These are phyloP conservation scores for Orgyia antiqua DNA, from an alignment of 2,888 invertebrate genomes.

Conservation along the genomic window DNA sequence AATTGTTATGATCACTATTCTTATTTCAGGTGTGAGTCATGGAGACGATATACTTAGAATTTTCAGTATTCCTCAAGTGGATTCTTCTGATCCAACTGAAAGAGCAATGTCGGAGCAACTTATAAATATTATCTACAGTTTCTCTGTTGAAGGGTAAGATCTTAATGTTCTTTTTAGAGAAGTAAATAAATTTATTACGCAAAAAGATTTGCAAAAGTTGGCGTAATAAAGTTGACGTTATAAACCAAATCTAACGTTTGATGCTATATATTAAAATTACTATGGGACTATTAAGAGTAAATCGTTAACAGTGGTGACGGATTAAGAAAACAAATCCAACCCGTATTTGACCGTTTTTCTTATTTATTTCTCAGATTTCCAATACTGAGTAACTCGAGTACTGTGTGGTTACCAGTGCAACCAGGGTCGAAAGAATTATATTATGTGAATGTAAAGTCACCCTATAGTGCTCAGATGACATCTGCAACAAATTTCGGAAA, in stretches of 20 bases:
- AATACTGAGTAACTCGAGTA: not conserved
- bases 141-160: slow-evolving; percentile 79
- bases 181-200: too few relatives aligned
- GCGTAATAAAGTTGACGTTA: too few relatives aligned
- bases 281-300: not conserved
- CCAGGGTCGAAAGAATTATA: not conserved
- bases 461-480: slow-evolving; percentile 59
- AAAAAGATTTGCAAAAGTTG: not conserved
- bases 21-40: slow-evolving; percentile 78
- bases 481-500: slow-evolving; percentile 70
- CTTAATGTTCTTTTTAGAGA: not conserved
- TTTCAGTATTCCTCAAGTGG: slow-evolving; percentile 42
- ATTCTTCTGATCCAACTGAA: slow-evolving; percentile 46
- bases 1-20: not conserved
- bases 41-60: slow-evolving; percentile 80
- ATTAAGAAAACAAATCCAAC: too few relatives aligned
- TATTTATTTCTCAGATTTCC: not conserved
- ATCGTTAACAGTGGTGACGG: too few relatives aligned
- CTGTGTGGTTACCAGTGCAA: not conserved
- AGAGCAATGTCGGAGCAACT: slow-evolving; percentile 69
- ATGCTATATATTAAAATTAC: too few relatives aligned
- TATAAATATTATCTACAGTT: slow-evolving; percentile 74
- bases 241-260: too few relatives aligned
- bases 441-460: slow-evolving; percentile 71
- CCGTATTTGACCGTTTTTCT: too few relatives aligned